phyloP scores from a whole-genome alignment of 2,888 invertebrate genomes.

The Glaucopsyche alexis region DNA sequence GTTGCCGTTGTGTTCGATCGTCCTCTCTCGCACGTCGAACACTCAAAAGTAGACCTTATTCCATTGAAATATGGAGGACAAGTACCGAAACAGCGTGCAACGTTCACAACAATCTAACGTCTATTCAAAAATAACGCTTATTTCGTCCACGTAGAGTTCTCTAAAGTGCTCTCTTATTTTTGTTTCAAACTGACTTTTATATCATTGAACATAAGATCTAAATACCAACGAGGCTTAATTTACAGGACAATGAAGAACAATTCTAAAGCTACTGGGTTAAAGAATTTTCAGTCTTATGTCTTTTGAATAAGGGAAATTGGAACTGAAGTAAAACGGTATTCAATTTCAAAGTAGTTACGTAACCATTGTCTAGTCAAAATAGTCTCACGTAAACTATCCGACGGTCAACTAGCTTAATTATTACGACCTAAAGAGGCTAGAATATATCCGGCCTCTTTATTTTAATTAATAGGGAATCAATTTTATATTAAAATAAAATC shows the following conservation, averaged over 20 bases:
- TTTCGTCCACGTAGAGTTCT: not conserved
- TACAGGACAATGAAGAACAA: conserved; percentile 19
- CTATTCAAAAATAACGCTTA: conserved; percentile 25
- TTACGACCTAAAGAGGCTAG: conserved; percentile 18
- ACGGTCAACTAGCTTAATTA: conserved; percentile 27
- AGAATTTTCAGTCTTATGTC: not conserved
- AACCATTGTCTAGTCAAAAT: conserved; percentile 28
- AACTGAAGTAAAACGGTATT: not conserved
- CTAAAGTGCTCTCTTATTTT: not conserved
- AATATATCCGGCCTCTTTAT: conserved; percentile 1
- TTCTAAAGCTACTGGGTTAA: not conserved
- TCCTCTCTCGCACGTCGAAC: not conserved
- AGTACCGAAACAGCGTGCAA: not conserved
- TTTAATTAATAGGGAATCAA: not conserved
- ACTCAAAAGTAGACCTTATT: conserved; percentile 30
- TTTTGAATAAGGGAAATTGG: not conserved
- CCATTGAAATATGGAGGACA: not conserved
- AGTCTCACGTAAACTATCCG: conserved; percentile 29
- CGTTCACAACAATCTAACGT: not conserved
- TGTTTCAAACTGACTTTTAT: conserved; percentile 11
- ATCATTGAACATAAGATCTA: not conserved
- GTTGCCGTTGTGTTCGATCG: conserved; percentile 52
- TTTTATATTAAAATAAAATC: too few relatives aligned
- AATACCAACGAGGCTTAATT: conserved; percentile 5
- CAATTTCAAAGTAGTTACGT: conserved; percentile 2